A percentile compares a stretch with the other conserved stretches of the same genome.
These are phyloP conservation scores for Exocentrus adspersus DNA, from an alignment of 2,888 invertebrate species.

Conservation along the genomic window DNA sequence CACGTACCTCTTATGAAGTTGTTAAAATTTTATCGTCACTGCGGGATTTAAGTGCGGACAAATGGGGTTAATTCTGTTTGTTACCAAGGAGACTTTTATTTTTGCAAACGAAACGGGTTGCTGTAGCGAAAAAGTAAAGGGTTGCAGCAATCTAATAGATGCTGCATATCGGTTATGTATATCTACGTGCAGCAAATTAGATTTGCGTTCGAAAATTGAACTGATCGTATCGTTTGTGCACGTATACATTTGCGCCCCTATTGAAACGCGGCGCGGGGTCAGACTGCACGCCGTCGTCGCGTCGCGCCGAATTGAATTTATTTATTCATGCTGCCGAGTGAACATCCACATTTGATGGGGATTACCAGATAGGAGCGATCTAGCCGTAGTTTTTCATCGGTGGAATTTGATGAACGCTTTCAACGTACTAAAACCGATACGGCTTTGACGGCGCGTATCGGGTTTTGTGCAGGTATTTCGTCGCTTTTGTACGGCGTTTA, in stretches of 20 bases:
- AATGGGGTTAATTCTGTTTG: no score
- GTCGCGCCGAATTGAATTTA: slow-evolving; percentile 40
- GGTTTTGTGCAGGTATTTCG: slow-evolving; percentile 35
- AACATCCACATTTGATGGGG: slow-evolving; percentile 17
- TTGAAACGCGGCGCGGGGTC: slow-evolving; percentile 21
- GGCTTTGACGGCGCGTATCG: slow-evolving; percentile 9
- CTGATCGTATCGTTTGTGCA: slow-evolving; percentile 30
- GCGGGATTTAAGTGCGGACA: no score
- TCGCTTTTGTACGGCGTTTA: slow-evolving; percentile 33
- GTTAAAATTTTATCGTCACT: background rate
- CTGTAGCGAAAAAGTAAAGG: no score
- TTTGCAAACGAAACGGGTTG: no score
- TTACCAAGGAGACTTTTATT: no score
- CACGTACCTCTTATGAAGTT: background rate
- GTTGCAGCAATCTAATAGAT: no score
- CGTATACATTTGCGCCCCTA: slow-evolving; percentile 9
- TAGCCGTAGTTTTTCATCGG: slow-evolving; percentile 10
- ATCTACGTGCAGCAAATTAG: no score
- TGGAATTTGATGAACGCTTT: slow-evolving; percentile 38
- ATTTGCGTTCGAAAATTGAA: slow-evolving; percentile 38
- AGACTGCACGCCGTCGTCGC: slow-evolving; percentile 32
- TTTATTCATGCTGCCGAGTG: slow-evolving; percentile 42
- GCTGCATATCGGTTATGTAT: no score
- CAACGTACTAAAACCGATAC: slow-evolving; percentile 32
- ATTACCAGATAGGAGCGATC: slow-evolving; percentile 10